phyloP scores from a whole-genome alignment of 2,113 vertebrate genomes.

The Tupaia tana region DNA sequence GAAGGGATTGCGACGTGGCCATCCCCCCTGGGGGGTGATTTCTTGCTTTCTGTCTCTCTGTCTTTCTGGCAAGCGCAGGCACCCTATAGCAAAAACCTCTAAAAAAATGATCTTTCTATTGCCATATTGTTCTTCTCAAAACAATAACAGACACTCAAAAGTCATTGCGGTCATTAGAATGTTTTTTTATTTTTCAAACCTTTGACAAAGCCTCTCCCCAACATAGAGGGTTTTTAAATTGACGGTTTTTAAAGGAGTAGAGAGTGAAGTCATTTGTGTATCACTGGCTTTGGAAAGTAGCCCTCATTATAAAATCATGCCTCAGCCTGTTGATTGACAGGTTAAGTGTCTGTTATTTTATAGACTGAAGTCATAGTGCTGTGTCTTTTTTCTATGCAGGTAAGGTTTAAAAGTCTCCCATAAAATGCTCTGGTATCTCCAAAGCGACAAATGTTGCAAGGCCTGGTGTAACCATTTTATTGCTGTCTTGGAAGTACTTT shows the following conservation, averaged over 20 bases:
- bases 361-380: background rate
- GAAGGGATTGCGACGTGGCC: no score
- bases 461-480: background rate
- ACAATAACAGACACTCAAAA: background rate
- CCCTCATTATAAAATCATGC: background rate
- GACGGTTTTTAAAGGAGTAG: background rate
- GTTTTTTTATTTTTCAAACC: slow-evolving; percentile 1
- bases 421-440: background rate
- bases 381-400: background rate
- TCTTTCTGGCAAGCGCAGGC: no score
- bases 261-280: background rate
- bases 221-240: background rate
- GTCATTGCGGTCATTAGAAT: background rate
- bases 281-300: background rate
- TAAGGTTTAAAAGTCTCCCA: background rate
- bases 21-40: no score
- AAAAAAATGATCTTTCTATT: background rate
- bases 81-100: no score
- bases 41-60: no score
- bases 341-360: background rate
- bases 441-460: background rate
- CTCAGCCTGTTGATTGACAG: background rate
- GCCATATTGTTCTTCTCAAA: background rate
- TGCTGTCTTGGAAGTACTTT: background rate
- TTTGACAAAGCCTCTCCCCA: background rate